Evolutionary conservation across 2,113 vertebrate species (phyloP), one percentile per base, ranked within the genome.

Genomic region (Apus apus): DNA sequence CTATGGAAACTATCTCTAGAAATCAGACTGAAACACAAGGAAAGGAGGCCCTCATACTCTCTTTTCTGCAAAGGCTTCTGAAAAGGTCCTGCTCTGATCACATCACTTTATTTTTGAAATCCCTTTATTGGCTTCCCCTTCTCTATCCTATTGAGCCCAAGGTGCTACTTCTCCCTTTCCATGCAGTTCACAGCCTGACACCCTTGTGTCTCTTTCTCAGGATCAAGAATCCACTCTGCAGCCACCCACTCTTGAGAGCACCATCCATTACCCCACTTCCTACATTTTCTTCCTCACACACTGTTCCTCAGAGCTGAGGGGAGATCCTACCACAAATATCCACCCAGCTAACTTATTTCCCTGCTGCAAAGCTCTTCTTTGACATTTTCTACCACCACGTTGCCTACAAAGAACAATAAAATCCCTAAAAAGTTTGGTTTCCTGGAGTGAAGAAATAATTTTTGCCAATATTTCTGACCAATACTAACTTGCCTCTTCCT

Each of bases 311-410:
- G 38, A 83, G 46, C 43, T 74, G 85, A 71, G 74, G 87, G 67
- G 74, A 85, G 62, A 45, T 54, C 23, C 75, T 92, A 62, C 71
- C 17, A 2, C 38, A 80, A 74, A 83, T 67, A 91, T 25, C 81
- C 85, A 74, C 15, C 51, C 67, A 85, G 13, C 18, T 76, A 60
- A 27, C 38, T 85, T 92, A 80, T 83, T 96, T 96, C 85, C 87
- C 90, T 30, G 4, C 78, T 93, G 93, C 93, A 93, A 88, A 95
- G 93, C 78, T 65, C 75, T 73, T 67, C 50, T 90, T 91, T 51
- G 76, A 27, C 29, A n/a, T 89, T 51, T 89, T 27, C 22, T 91
- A 83, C 74, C 71, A 46, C 90, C 79, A n/a, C 85, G 56, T 40
- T 1, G 67, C 67, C 77, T 87, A 43, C 46, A 18, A 90, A 75